phyloP scores from a whole-genome alignment of 2,888 invertebrate genomes.

The Steinernema carpocapsae region DNA sequence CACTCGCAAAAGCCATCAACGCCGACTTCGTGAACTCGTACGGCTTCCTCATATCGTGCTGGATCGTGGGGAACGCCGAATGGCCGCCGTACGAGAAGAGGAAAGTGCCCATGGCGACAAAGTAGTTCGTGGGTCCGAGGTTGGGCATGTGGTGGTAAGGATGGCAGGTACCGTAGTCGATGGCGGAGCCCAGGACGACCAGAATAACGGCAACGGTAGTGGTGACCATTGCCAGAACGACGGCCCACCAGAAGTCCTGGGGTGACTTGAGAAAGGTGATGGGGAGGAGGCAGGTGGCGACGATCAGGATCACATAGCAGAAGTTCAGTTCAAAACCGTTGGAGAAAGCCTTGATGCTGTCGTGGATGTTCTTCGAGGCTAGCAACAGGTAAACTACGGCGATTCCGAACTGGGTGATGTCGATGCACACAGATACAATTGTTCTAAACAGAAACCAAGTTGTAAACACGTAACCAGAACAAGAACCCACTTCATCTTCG shows the following conservation, averaged over 20 bases:
- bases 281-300: slow-evolving; percentile 59
- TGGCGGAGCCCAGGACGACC: slow-evolving; percentile 50
- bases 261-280: slow-evolving; percentile 63
- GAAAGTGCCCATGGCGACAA: slow-evolving; percentile 46
- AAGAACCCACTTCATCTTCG: slow-evolving; percentile 47
- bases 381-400: slow-evolving; percentile 61
- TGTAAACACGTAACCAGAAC: not conserved
- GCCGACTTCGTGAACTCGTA: slow-evolving; percentile 78
- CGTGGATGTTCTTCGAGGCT: slow-evolving; percentile 61
- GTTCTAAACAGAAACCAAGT: slow-evolving; percentile 42
- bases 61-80: slow-evolving; percentile 72
- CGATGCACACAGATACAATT: slow-evolving; percentile 58
- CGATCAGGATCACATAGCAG: slow-evolving; percentile 56
- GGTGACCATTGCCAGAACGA: slow-evolving; percentile 61
- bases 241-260: slow-evolving; percentile 65
- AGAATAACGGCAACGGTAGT: slow-evolving; percentile 57
- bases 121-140: slow-evolving; percentile 40
- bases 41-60: slow-evolving; percentile 86
- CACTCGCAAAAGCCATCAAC: slow-evolving; percentile 45
- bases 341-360: slow-evolving; percentile 51
- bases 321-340: slow-evolving; percentile 41
- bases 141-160: slow-evolving; percentile 37
- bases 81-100: slow-evolving; percentile 50
- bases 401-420: slow-evolving; percentile 63
- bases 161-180: slow-evolving; percentile 29